These are phyloP conservation scores for Lota lota DNA, from an alignment of 2,113 vertebrate species.

Conservation along the genomic window DNA sequence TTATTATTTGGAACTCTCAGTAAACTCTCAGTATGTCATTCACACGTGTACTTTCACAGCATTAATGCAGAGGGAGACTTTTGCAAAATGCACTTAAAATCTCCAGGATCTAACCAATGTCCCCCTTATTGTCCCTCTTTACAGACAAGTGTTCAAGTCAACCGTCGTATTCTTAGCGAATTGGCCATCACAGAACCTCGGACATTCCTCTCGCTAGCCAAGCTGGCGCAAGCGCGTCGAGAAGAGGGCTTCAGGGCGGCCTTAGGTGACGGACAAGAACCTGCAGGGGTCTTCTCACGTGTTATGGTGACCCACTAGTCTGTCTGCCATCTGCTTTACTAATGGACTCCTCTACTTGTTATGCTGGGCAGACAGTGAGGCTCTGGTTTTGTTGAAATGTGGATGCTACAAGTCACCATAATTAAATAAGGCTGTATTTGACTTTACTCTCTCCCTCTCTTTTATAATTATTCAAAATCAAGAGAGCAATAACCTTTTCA, in stretches of 20 bases:
- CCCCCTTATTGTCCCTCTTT: conserved; percentile 11
- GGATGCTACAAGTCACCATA: background rate
- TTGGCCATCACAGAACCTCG: conserved; percentile 90
- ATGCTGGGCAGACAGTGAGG: conserved; percentile 6
- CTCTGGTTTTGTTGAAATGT: conserved; percentile 20
- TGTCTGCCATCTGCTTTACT: background rate
- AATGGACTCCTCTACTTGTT: conserved; percentile 1
- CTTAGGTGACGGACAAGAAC: conserved; percentile 84
- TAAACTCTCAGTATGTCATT: no score
- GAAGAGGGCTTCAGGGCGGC: conserved; percentile 86
- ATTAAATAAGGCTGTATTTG: background rate
- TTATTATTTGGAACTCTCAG: no score
- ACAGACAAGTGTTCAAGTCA: conserved; percentile 88
- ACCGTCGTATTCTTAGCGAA: conserved; percentile 84
- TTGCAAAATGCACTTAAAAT: no score
- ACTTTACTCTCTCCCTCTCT: background rate
- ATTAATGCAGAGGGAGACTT: no score
- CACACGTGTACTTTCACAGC: no score
- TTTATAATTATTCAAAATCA: background rate
- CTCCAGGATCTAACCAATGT: no score
- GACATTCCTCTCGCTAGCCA: conserved; percentile 85
- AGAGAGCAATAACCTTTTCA: background rate
- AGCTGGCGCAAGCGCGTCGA: conserved; percentile 80
- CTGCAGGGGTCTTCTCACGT: conserved; percentile 86
- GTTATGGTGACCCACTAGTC: conserved; percentile 75